Percentiles rank a stretch among this genome's conserved stretches.
Evolutionary conservation across 2,888 invertebrate genomes (phyloP).

Genomic region (Dicranocentrus wangi): DNA sequence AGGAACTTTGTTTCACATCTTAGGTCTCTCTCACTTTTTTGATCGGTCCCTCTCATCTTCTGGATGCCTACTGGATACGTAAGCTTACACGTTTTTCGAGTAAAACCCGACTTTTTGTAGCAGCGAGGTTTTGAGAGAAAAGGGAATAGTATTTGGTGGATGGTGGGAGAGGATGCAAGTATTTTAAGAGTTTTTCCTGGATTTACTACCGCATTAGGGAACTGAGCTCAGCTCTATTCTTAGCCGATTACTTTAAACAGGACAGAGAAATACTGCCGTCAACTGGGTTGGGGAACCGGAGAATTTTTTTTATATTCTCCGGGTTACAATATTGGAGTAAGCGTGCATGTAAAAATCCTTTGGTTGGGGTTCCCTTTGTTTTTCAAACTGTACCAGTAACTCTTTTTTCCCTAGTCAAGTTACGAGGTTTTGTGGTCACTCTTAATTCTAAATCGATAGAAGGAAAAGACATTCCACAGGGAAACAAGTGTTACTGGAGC

Average conservation of each 20-base stretch:
- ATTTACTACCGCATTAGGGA: conserved; percentile 21
- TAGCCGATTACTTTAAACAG: conserved; percentile 28
- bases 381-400: too few relatives aligned
- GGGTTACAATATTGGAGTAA: too few relatives aligned
- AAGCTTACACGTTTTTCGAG: neutral
- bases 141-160: neutral
- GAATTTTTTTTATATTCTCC: too few relatives aligned
- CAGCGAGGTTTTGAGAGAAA: neutral
- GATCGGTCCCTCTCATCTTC: conserved; percentile 16
- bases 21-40: conserved; percentile 33
- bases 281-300: too few relatives aligned
- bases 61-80: neutral
- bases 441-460: conserved; percentile 60
- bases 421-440: conserved; percentile 50
- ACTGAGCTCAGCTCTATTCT: conserved; percentile 33
- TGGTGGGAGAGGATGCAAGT: neutral
- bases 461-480: neutral
- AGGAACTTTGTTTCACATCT: conserved; percentile 47
- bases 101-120: neutral
- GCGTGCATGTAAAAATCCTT: too few relatives aligned
- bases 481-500: too few relatives aligned
- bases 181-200: conserved; percentile 21
- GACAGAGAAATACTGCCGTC: conserved; percentile 13
- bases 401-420: too few relatives aligned
- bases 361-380: too few relatives aligned